A percentile compares a stretch with the other conserved stretches of the same genome.
Evolutionary conservation across 2,888 invertebrate genomes (phyloP).

Genomic region (Tineola bisselliella): DNA sequence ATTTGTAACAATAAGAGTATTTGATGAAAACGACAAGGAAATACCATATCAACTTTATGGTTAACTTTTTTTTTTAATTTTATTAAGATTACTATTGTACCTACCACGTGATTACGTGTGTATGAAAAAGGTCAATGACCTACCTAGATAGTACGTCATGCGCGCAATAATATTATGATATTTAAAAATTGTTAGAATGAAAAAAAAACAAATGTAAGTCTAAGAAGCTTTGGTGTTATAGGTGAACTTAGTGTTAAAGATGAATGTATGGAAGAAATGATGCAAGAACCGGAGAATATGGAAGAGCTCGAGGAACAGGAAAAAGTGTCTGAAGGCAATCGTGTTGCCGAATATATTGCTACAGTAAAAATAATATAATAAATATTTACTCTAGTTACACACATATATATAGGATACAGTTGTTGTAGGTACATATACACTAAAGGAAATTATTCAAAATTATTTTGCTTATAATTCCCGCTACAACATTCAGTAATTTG

Average conservation of each 20-base stretch:
- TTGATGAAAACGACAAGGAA: conserved; percentile 33
- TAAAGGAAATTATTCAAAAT: no score
- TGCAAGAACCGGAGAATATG: neutral
- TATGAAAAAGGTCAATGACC: no score
- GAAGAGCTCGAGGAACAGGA: neutral
- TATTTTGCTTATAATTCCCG: no score
- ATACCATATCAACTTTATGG: conserved; percentile 39
- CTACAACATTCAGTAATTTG: no score
- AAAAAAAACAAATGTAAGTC: no score
- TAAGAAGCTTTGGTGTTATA: no score
- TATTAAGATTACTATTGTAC: neutral
- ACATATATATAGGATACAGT: no score
- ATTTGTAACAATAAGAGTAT: conserved; percentile 21
- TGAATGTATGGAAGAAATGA: neutral
- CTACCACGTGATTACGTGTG: no score
- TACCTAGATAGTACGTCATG: no score
- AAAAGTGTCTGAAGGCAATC: neutral
- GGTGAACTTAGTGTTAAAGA: neutral
- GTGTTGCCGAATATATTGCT: neutral
- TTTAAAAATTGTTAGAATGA: no score
- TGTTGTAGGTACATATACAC: no score
- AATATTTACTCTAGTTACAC: neutral
- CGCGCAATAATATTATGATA: no score
- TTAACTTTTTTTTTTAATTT: conserved; percentile 23
- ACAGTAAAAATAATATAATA: neutral